A percentile compares a stretch with the other conserved stretches of the same genome.
These are phyloP conservation scores for Parapsyche elsis DNA, from an alignment of 1,140 invertebrate genomes.

Conservation along the genomic window DNA sequence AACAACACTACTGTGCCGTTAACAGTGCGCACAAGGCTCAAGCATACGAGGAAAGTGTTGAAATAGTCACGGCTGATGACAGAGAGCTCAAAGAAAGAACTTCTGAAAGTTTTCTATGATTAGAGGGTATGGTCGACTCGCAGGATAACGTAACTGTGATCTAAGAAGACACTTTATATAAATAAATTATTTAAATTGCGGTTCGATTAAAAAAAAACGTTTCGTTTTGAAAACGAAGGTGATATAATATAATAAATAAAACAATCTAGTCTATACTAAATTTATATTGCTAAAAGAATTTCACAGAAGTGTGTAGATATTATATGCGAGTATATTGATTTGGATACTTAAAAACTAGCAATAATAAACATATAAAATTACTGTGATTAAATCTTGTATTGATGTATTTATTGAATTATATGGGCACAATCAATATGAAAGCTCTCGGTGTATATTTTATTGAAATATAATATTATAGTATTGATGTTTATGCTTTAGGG, in stretches of 20 bases:
- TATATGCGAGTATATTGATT: slow-evolving; percentile 28
- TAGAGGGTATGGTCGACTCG: slow-evolving; percentile 63
- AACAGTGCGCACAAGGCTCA: slow-evolving; percentile 65
- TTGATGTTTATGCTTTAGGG: slow-evolving; percentile 39
- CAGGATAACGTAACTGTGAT: slow-evolving; percentile 67
- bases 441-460: slow-evolving; percentile 40
- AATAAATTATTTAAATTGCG: slow-evolving; percentile 11
- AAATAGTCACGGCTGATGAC: slow-evolving; percentile 70
- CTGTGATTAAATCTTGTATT: slow-evolving; percentile 43
- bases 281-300: slow-evolving; percentile 15
- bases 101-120: slow-evolving; percentile 73
- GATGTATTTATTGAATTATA: slow-evolving; percentile 38
- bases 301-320: slow-evolving; percentile 22
- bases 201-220: background rate
- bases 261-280: slow-evolving; percentile 49
- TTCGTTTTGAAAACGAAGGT: slow-evolving; percentile 36
- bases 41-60: slow-evolving; percentile 71
- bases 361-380: slow-evolving; percentile 48
- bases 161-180: slow-evolving; percentile 57
- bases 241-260: slow-evolving; percentile 29
- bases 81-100: slow-evolving; percentile 67
- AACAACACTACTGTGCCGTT: slow-evolving; percentile 65
- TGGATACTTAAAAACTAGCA: slow-evolving; percentile 51
- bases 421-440: slow-evolving; percentile 36
- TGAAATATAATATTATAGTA: slow-evolving; percentile 6